phyloP scores from a whole-genome alignment of 2,113 vertebrate species.

The Tupaia chinensis region DNA sequence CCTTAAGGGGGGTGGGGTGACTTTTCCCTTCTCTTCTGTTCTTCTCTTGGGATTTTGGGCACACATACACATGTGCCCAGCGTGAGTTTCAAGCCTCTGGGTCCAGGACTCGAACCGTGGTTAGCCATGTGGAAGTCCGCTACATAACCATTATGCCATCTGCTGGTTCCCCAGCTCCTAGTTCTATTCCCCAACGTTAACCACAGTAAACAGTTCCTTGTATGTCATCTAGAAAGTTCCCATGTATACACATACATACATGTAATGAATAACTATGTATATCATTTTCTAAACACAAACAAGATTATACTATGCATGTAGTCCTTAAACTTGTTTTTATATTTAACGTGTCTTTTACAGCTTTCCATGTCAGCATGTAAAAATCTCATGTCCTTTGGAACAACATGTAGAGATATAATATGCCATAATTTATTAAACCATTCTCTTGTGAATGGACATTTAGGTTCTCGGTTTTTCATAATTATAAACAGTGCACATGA shows the following conservation, averaged over 20 bases:
- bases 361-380: constrained; percentile 28
- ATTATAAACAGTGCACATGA: background rate
- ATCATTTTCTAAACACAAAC: constrained; percentile 46
- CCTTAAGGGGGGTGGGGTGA: no score
- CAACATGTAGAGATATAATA: background rate
- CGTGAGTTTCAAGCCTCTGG: no score
- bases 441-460: constrained; percentile 1
- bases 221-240: constrained; percentile 10
- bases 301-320: background rate
- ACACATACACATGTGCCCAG: no score
- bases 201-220: background rate
- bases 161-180: background rate
- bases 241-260: background rate
- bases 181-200: background rate
- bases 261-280: background rate
- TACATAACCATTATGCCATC: no score
- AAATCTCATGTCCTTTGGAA: constrained; percentile 28
- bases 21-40: no score
- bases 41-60: no score
- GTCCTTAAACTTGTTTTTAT: constrained; percentile 10
- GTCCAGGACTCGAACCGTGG: no score
- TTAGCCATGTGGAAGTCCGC: no score
- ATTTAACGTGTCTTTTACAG: constrained; percentile 1
- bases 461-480: constrained; percentile 8
- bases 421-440: background rate